Conservation (phyloP, 1,140 invertebrate species). For the Lepidurus apus region DNA sequence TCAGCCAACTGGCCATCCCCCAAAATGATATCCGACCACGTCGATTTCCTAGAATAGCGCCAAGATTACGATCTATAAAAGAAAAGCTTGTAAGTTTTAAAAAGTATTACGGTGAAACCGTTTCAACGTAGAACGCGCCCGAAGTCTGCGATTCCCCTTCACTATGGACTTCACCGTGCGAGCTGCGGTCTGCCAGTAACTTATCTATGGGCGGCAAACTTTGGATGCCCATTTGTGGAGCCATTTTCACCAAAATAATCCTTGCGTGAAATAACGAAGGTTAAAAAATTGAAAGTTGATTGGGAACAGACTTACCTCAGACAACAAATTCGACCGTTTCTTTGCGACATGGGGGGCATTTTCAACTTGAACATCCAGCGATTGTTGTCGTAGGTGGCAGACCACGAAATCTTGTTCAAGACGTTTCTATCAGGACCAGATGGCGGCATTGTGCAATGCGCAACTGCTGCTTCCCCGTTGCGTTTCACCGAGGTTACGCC, state of each 20-base stretch:
- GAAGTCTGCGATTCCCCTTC: not conserved
- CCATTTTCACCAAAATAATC: not conserved
- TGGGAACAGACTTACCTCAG: slow-evolving; percentile 51
- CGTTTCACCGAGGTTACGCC: slow-evolving; percentile 65
- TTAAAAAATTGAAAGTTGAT: slow-evolving; percentile 19
- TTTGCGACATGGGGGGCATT: slow-evolving; percentile 67
- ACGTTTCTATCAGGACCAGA: slow-evolving; percentile 60
- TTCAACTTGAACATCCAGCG: slow-evolving; percentile 64
- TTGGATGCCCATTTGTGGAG: not conserved
- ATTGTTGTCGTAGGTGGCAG: slow-evolving; percentile 58
- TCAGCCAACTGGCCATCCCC: not conserved
- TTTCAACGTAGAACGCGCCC: not conserved
- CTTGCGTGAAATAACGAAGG: not conserved
- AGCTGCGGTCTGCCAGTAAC: not conserved
- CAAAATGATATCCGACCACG: not conserved
- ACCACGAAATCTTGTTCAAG: slow-evolving; percentile 60
- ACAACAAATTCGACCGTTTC: slow-evolving; percentile 81
- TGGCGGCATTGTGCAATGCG: slow-evolving; percentile 60
- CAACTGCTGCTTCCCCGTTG: slow-evolving; percentile 54
- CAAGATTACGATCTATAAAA: not conserved
- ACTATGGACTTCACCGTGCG: not conserved
- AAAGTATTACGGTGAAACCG: not conserved
- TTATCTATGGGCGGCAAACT: not conserved
- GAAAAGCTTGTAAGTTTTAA: no score
- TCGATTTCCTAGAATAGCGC: not conserved